A percentile compares a stretch with the other conserved stretches of the same genome.
Conservation (phyloP, 2,113 vertebrate species). For the Lophotis ruficrista region DNA sequence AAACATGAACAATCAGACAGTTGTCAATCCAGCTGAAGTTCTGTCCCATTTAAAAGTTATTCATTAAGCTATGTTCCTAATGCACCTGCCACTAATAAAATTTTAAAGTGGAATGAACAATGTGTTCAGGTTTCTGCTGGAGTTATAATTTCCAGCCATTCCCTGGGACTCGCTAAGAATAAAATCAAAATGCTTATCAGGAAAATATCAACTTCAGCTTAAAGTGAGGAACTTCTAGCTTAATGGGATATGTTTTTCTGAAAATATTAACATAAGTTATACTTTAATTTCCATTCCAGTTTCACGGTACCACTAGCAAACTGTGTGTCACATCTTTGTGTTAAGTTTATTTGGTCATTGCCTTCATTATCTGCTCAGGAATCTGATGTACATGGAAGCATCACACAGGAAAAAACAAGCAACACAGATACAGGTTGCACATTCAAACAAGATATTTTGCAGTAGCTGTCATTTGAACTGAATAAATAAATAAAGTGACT, state of each 20-base stretch:
- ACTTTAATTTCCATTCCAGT: slow-evolving; percentile 64
- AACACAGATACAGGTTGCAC: not conserved
- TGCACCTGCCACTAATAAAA: slow-evolving; percentile 49
- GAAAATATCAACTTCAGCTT: slow-evolving; percentile 47
- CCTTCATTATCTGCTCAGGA: slow-evolving; percentile 51
- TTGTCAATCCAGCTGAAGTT: slow-evolving; percentile 77
- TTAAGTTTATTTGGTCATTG: slow-evolving; percentile 68
- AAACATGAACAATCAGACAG: slow-evolving; percentile 79
- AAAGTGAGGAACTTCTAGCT: slow-evolving; percentile 35
- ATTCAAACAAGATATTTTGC: slow-evolving; percentile 11
- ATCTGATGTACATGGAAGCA: not conserved
- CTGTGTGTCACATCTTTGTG: slow-evolving; percentile 45
- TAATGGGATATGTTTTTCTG: slow-evolving; percentile 48
- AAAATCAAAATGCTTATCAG: slow-evolving; percentile 54
- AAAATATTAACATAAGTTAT: slow-evolving; percentile 65
- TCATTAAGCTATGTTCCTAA: slow-evolving; percentile 57
- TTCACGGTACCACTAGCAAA: slow-evolving; percentile 64
- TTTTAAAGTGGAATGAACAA: slow-evolving; percentile 57
- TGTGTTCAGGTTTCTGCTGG: slow-evolving; percentile 24
- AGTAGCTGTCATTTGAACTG: not conserved
- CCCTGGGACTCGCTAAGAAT: not conserved
- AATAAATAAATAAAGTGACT: not conserved
- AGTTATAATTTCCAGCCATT: slow-evolving; percentile 22
- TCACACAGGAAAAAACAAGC: not conserved
- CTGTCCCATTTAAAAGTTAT: slow-evolving; percentile 71